Percentiles rank a stretch among this genome's conserved stretches.
phyloP scores from a whole-genome alignment of 2,888 invertebrate species.

The Salticus scenicus region DNA sequence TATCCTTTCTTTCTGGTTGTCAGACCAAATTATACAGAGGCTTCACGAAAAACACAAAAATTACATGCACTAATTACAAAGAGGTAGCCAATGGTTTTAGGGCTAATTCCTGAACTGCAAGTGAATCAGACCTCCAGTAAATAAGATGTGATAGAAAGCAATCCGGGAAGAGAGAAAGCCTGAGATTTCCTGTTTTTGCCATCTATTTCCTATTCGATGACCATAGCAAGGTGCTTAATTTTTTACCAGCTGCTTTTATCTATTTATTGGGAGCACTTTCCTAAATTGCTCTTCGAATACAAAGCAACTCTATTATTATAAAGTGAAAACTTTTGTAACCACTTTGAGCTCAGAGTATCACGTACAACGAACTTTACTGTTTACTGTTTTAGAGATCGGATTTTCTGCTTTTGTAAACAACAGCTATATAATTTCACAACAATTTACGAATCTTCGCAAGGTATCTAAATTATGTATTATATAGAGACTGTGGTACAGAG shows the following conservation, averaged over 20 bases:
- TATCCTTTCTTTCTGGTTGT: background rate
- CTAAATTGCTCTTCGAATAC: constrained; percentile 68
- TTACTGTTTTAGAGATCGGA: constrained; percentile 36
- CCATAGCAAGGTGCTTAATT: constrained; percentile 59
- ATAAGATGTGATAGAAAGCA: constrained; percentile 36
- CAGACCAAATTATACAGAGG: background rate
- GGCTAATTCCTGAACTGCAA: constrained; percentile 46
- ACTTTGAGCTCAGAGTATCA: constrained; percentile 51
- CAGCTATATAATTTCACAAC: constrained; percentile 28
- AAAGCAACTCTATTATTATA: constrained; percentile 64
- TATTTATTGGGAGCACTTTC: constrained; percentile 67
- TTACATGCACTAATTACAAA: constrained; percentile 41
- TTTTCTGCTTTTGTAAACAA: constrained; percentile 30
- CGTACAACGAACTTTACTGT: constrained; percentile 34
- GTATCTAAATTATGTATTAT: constrained; percentile 40
- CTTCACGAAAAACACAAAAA: background rate
- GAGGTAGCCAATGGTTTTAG: constrained; percentile 37
- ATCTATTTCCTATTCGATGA: constrained; percentile 58
- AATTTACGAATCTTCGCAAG: constrained; percentile 31
- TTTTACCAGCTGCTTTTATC: constrained; percentile 65
- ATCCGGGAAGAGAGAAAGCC: constrained; percentile 36
- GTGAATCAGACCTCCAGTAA: constrained; percentile 40
- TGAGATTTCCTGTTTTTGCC: constrained; percentile 46
- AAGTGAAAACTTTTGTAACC: constrained; percentile 68
- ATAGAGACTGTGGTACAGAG: constrained; percentile 4